Percentiles rank a stretch among this genome's conserved stretches.
Evolutionary conservation across 2,113 vertebrate species (phyloP).

Genomic region (Lasiurus cinereus): DNA sequence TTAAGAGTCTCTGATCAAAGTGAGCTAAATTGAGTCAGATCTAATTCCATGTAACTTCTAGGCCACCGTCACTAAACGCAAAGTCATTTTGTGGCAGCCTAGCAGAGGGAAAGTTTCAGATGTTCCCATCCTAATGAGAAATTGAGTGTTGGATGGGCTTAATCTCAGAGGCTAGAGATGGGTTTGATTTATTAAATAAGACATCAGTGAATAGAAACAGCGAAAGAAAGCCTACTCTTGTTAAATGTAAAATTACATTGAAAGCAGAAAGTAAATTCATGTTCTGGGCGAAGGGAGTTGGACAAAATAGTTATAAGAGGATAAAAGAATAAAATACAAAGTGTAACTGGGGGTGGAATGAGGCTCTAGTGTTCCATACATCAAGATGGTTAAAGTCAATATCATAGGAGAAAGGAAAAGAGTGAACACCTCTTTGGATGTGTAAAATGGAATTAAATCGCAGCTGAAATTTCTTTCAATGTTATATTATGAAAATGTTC

Average conservation of each 20-base stretch:
- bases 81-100: not conserved
- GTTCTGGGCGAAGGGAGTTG: not conserved
- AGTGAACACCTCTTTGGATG: not conserved
- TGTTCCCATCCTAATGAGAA: conserved; percentile 25
- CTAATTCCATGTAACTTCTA: conserved; percentile 57
- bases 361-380: too few species aligned
- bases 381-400: not conserved
- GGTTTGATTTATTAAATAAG: conserved; percentile 75
- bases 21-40: conserved; percentile 59
- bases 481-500: not conserved
- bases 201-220: conserved; percentile 67
- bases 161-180: conserved; percentile 30
- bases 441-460: not conserved
- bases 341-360: not conserved
- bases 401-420: not conserved
- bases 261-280: conserved; percentile 38
- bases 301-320: not conserved
- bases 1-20: conserved; percentile 66
- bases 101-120: not conserved
- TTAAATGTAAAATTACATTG: conserved; percentile 61
- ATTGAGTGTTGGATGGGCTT: conserved; percentile 16
- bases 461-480: not conserved
- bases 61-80: not conserved
- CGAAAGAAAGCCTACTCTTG: not conserved
- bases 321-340: not conserved